These are phyloP conservation scores for Synanthedon tipuliformis DNA, from an alignment of 2,888 invertebrate genomes.

Conservation along the genomic window DNA sequence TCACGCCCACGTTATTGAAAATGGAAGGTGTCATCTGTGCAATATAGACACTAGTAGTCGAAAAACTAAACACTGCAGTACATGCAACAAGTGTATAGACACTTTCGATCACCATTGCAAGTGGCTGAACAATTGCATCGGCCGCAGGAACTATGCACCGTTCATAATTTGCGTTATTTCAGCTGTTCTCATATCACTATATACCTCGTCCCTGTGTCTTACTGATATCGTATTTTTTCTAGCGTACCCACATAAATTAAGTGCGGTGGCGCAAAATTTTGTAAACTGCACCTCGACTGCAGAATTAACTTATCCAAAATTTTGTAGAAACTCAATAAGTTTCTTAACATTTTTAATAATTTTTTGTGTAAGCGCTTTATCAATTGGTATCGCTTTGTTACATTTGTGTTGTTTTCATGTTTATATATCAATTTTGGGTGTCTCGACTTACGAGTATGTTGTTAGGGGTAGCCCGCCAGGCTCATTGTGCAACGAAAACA, in stretches of 20 bases:
- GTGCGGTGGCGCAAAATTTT: constrained; percentile 63
- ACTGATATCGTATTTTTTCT: constrained; percentile 77
- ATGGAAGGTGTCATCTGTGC: constrained; percentile 93
- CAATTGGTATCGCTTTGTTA: constrained; percentile 80
- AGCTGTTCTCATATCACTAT: constrained; percentile 78
- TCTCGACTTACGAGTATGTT: constrained; percentile 93
- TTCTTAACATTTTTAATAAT: constrained; percentile 57
- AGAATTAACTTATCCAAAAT: constrained; percentile 17
- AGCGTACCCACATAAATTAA: constrained; percentile 70
- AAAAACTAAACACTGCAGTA: constrained; percentile 93
- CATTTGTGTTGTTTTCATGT: constrained; percentile 91
- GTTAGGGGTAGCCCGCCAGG: constrained; percentile 20
- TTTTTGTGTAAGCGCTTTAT: constrained; percentile 77
- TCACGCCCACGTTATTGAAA: constrained; percentile 95
- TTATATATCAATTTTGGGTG: constrained; percentile 84
- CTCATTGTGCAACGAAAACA: constrained; percentile 11
- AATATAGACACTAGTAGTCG: constrained; percentile 80
- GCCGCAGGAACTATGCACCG: constrained; percentile 87
- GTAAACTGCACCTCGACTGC: constrained; percentile 34
- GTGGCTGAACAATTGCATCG: constrained; percentile 98
- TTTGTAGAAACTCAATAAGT: constrained; percentile 41
- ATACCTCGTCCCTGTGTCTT: constrained; percentile 77
- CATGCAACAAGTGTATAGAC: constrained; percentile 97
- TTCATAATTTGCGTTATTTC: constrained; percentile 85
- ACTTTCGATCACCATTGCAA: constrained; percentile 98